Evolutionary conservation across 2,888 invertebrate species (phyloP).

Genomic region (Hylaea fasciaria): DNA sequence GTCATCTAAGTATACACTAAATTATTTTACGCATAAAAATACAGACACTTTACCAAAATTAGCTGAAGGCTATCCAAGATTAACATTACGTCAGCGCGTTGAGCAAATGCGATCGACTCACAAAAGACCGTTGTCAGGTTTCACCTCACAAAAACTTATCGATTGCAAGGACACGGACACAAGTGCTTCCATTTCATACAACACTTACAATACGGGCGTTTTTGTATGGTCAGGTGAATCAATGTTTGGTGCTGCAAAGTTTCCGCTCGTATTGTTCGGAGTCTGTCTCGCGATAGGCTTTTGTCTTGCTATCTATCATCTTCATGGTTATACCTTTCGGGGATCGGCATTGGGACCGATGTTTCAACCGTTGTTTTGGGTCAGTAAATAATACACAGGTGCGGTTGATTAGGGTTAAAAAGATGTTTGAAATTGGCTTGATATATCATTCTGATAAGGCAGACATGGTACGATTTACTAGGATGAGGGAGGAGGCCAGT

Average conservation of each 20-base stretch:
- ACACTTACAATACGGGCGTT: constrained; percentile 15
- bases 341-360: neutral
- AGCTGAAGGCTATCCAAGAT: constrained; percentile 44
- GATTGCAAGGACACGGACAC: constrained; percentile 61
- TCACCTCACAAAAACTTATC: constrained; percentile 63
- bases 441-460: too few relatives aligned
- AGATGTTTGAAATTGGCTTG: too few relatives aligned
- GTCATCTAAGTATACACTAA: too few relatives aligned
- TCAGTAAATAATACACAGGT: too few relatives aligned
- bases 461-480: too few relatives aligned
- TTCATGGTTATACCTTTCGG: neutral
- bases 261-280: constrained; percentile 24
- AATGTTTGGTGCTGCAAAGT: constrained; percentile 32
- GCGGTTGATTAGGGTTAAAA: too few relatives aligned
- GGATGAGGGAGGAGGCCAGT: too few relatives aligned
- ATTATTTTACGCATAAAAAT: neutral
- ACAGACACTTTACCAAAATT: constrained; percentile 31
- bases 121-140: constrained; percentile 66
- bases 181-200: constrained; percentile 48
- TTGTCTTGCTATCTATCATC: constrained; percentile 7
- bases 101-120: constrained; percentile 52
- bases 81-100: constrained; percentile 56
- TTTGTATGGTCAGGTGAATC: constrained; percentile 33
- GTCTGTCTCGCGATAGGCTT: constrained; percentile 15
- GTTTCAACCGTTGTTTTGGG: too few relatives aligned